Conservation (phyloP, 2,113 vertebrate genomes). For the Stigmatopora argus region DNA sequence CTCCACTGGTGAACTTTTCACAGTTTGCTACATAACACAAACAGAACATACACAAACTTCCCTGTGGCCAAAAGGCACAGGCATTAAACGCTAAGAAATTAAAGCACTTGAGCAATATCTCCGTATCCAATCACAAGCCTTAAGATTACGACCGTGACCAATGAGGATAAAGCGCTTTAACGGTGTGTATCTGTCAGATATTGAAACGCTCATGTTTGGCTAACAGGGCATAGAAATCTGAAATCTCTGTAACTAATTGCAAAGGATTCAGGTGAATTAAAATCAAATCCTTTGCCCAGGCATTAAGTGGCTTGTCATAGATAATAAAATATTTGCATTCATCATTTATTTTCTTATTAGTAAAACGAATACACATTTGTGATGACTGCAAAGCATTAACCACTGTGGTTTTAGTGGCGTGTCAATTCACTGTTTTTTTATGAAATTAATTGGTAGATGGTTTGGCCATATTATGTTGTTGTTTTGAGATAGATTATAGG, state of each 20-base stretch:
- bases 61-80: slow-evolving; percentile 24
- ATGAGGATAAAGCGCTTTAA: slow-evolving; percentile 58
- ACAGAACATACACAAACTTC: slow-evolving; percentile 17
- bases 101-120: slow-evolving; percentile 59
- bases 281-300: slow-evolving; percentile 30
- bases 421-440: slow-evolving; percentile 24
- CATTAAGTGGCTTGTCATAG: slow-evolving; percentile 18
- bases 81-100: slow-evolving; percentile 51
- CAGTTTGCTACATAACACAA: slow-evolving; percentile 4
- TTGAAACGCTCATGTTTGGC: slow-evolving; percentile 44
- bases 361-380: slow-evolving; percentile 2
- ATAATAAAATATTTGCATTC: slow-evolving; percentile 29
- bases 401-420: slow-evolving; percentile 15
- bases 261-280: slow-evolving; percentile 54
- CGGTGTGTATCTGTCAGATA: slow-evolving; percentile 53
- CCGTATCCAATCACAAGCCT: slow-evolving; percentile 60
- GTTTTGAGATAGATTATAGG: slow-evolving; percentile 26
- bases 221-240: slow-evolving; percentile 43
- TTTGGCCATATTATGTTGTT: slow-evolving; percentile 24
- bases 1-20: slow-evolving; percentile 36
- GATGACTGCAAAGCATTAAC: slow-evolving; percentile 8
- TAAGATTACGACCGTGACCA: slow-evolving; percentile 59
- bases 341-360: slow-evolving; percentile 20
- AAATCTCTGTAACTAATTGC: slow-evolving; percentile 48
- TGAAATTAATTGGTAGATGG: slow-evolving; percentile 32